These are phyloP conservation scores for Drosophila chauvacae DNA, from an alignment of 1,140 invertebrate species.

Conservation along the genomic window DNA sequence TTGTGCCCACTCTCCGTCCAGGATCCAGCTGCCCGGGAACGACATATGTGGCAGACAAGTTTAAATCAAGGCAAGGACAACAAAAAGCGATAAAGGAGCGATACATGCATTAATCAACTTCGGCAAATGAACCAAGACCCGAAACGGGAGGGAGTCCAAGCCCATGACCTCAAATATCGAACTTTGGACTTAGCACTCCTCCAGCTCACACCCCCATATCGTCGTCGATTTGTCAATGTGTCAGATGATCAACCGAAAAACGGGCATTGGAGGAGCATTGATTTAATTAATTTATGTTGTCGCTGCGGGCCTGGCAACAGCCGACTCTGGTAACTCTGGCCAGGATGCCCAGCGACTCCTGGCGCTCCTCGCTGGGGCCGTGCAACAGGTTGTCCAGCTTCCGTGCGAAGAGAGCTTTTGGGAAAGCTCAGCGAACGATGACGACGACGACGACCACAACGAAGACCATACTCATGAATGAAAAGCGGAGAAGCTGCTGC, in stretches of 20 bases:
- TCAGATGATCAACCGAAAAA: slow-evolving; percentile 44
- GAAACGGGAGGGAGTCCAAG: background rate
- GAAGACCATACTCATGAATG: slow-evolving; percentile 63
- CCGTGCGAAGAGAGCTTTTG: slow-evolving; percentile 44
- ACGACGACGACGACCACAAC: background rate
- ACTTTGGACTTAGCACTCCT: background rate
- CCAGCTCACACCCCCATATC: background rate
- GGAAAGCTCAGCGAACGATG: slow-evolving; percentile 44
- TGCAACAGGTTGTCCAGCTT: slow-evolving; percentile 70
- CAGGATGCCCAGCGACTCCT: slow-evolving; percentile 30
- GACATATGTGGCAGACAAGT: slow-evolving; percentile 56
- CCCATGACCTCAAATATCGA: slow-evolving; percentile 26
- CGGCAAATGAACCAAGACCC: slow-evolving; percentile 40
- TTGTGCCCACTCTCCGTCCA: background rate
- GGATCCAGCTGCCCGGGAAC: slow-evolving; percentile 20
- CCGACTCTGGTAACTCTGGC: slow-evolving; percentile 58
- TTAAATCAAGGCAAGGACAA: slow-evolving; percentile 50
- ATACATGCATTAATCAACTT: slow-evolving; percentile 71
- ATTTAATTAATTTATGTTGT: slow-evolving; percentile 81
- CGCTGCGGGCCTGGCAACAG: slow-evolving; percentile 63
- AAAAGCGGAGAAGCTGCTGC: slow-evolving; percentile 51
- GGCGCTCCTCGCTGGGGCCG: background rate
- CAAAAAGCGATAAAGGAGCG: slow-evolving; percentile 32
- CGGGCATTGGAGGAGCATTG: slow-evolving; percentile 64
- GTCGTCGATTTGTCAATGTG: slow-evolving; percentile 73